Conservation (phyloP, 2,113 vertebrate species). For the Garra rufa region DNA sequence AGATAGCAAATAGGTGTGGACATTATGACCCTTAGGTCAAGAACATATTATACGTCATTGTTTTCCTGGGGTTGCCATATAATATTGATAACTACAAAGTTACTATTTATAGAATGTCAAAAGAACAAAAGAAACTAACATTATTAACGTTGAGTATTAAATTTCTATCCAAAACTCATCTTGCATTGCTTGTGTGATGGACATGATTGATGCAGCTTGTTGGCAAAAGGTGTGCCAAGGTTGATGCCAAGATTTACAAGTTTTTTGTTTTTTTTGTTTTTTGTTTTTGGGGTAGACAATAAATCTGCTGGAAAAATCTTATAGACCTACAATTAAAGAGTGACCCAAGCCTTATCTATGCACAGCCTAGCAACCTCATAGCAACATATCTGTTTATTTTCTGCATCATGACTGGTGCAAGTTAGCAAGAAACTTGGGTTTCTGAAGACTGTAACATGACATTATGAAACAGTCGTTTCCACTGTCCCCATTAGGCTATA, state of each 20-base stretch:
- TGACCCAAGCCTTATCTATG: neutral
- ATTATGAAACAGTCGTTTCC: neutral
- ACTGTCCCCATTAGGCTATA: too few species aligned
- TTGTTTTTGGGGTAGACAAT: neutral
- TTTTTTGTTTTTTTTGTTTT: too few species aligned
- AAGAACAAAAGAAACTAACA: neutral
- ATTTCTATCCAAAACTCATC: neutral
- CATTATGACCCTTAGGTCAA: neutral
- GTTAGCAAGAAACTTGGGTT: neutral
- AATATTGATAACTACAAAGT: neutral
- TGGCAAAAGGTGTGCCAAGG: neutral
- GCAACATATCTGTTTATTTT: neutral
- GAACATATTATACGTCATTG: neutral
- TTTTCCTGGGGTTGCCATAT: constrained; percentile 6
- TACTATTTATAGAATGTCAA: neutral
- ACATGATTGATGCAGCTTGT: neutral
- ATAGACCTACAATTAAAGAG: neutral
- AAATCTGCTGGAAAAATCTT: too few species aligned
- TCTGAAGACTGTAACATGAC: neutral
- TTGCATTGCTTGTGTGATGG: neutral
- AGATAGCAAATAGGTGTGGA: constrained; percentile 37
- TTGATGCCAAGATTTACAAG: too few species aligned
- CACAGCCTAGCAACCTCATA: neutral
- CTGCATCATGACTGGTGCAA: neutral
- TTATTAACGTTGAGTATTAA: neutral